Evolutionary conservation across 1,140 invertebrate species (phyloP), one percentile per base, ranked within the genome.

Genomic region (Danaus melanippus): DNA sequence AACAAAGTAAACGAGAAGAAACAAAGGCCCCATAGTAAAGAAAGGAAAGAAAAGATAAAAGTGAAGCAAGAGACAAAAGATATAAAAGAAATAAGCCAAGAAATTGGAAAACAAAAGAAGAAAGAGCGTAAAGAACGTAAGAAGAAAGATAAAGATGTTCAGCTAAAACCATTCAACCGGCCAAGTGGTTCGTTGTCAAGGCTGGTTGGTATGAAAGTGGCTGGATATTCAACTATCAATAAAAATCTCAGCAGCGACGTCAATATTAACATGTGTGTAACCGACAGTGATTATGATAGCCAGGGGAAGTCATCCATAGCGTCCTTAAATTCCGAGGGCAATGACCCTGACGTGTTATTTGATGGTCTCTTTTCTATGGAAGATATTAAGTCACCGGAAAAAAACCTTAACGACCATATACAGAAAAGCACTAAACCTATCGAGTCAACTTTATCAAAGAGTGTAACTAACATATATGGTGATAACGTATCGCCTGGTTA

Each of bases 291-390:
- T 58, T 73, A 79, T 39, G 74, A 74, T 42, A 80, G 72, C 43
- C 79, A 81, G 64, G 77, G 75, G 32, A 84, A 79, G 48, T 76
- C 65, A 1, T 83, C 77, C 9, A 46, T 80, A 11, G 47, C 64
- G 10, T 70, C 71, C 9, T 9, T 66, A 17, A 67, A 69, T 42
- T 73, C 71, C 1, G 78, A 76, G 48, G 58, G 55, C 9, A 76
- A 67, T 50, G 76, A 78, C 12, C 46, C 59, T 7, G 64, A 76
- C 47, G 73, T 84, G 9, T 44, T 79, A 21, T 78, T 74, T 57
- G 80, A 82, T 58, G 79, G 79, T 7, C 51, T 79, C 6, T 85
- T 67, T 45, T 78, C 70, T 45, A 81, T 83, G 70, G 79, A 79
- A 4, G 79, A 84, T 46, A 50, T 77, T 10, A 74, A 66, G 49